Base-by-base conservation (phyloP, 2,888 invertebrate species). In the Metacarcinus magister region DNA sequence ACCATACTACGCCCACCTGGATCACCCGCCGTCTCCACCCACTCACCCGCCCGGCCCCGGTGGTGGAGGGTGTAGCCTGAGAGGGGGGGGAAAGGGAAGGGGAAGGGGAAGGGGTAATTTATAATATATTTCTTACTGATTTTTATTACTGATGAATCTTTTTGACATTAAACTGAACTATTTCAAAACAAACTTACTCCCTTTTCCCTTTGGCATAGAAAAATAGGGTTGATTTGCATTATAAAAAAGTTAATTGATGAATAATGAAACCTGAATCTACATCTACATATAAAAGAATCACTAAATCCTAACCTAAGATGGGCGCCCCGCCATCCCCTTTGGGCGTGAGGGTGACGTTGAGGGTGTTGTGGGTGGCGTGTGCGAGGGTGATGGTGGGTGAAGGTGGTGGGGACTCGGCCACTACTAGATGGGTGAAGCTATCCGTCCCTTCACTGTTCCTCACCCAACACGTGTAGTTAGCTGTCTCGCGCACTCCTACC, bases 381-480 rank as follows among this genome's bases (percentile, higher is more conserved):
- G 89, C 60, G 46, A 96, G 95, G 39, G 87, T 95, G 43, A 96
- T 32, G 32, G 94, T 82, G 1, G 96, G 96, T 7, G 95, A 87
- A 7, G 48, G 93, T 8, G 96, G 96, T 0, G 96, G 43, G 0
- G 96, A 92, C 44, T 95, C 89, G 28, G 95, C 96, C 75, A 96
- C 89, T 28, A 96, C 95, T 32, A 48, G 46, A 46, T 96, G 96
- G 8, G 87, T 91, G n/a, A 96, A 87, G 19, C 91, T 94, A 82
- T 96, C 96, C 3, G 54, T 87, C 10, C 96, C 96, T 48, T 60
- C 87, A 23, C 91, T 48, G 67, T 95, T 96, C 43, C 67, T 92
- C 39, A 94, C 95, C 46, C 92, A 92, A 46, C 96, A 96, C 4
- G 96, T 96, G 95, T 96, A 96, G 82, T 96, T 96, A 48, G 95